These are phyloP conservation scores for Baccha elongata DNA, from an alignment of 2,888 invertebrate genomes.

Conservation along the genomic window DNA sequence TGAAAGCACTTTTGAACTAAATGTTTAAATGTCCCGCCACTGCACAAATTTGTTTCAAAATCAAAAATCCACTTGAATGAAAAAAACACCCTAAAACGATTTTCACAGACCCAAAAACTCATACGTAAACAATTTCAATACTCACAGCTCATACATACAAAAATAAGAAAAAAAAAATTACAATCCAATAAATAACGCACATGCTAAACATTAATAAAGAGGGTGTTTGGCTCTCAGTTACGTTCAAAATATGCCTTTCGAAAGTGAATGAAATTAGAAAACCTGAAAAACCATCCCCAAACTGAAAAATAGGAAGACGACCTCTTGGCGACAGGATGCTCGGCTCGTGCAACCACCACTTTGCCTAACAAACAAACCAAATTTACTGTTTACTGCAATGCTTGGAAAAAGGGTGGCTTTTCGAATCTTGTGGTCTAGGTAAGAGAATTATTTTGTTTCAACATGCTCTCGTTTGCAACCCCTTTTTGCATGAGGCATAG, in stretches of 20 bases:
- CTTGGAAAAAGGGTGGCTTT: slow-evolving; percentile 41
- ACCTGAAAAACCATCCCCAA: slow-evolving; percentile 45
- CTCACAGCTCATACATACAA: background rate
- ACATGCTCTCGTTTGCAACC: slow-evolving; percentile 37
- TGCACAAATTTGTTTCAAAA: slow-evolving; percentile 16
- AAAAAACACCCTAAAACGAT: slow-evolving; percentile 55
- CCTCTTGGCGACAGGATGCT: slow-evolving; percentile 65
- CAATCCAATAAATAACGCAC: slow-evolving; percentile 70
- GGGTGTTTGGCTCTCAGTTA: slow-evolving; percentile 51
- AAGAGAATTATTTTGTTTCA: slow-evolving; percentile 51
- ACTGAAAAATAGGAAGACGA: too few species aligned
- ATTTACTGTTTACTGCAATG: slow-evolving; percentile 25
- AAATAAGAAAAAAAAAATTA: slow-evolving; percentile 34
- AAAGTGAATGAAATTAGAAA: slow-evolving; percentile 64
- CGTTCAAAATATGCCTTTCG: slow-evolving; percentile 58
- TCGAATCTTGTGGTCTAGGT: slow-evolving; percentile 9
- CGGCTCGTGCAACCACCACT: slow-evolving; percentile 46
- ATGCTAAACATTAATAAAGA: slow-evolving; percentile 69
- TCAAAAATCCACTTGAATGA: slow-evolving; percentile 36
- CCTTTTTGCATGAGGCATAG: slow-evolving; percentile 22
- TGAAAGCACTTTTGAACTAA: too few species aligned
- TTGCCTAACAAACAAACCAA: slow-evolving; percentile 30
- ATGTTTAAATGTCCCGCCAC: slow-evolving; percentile 28
- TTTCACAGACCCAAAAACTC: slow-evolving; percentile 33
- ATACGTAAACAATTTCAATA: slow-evolving; percentile 18